These are phyloP conservation scores for Musca vetustissima DNA, from an alignment of 1,140 invertebrate species.

Conservation along the genomic window DNA sequence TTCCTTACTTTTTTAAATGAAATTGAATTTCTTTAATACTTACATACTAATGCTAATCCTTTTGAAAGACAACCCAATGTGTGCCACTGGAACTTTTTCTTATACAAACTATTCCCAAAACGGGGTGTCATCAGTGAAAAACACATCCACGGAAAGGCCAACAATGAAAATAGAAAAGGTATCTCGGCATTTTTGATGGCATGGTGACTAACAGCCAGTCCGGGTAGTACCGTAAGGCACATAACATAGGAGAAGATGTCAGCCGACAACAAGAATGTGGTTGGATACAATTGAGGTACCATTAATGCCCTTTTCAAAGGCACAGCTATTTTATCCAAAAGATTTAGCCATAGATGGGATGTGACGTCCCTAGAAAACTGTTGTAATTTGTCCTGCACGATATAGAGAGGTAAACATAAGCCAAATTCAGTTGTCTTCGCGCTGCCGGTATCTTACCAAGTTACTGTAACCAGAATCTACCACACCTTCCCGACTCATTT, in stretches of 20 bases:
- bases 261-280: slow-evolving; percentile 47
- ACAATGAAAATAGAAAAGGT: slow-evolving; percentile 51
- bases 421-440: not conserved
- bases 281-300: slow-evolving; percentile 49
- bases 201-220: slow-evolving; percentile 48
- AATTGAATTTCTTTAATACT: slow-evolving; percentile 28
- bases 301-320: slow-evolving; percentile 46
- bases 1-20: not conserved
- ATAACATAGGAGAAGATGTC: slow-evolving; percentile 54
- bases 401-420: not conserved
- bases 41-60: slow-evolving; percentile 47
- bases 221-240: slow-evolving; percentile 50
- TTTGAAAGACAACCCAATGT: slow-evolving; percentile 49
- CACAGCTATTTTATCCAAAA: slow-evolving; percentile 48
- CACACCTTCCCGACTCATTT: slow-evolving; percentile 14
- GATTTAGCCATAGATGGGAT: slow-evolving; percentile 45
- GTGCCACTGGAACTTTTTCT: slow-evolving; percentile 50
- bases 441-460: slow-evolving; percentile 36
- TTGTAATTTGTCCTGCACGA: slow-evolving; percentile 40
- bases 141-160: slow-evolving; percentile 55
- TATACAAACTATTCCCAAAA: slow-evolving; percentile 46
- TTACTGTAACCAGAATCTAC: slow-evolving; percentile 23
- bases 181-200: slow-evolving; percentile 51
- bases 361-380: slow-evolving; percentile 46
- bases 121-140: slow-evolving; percentile 54